A percentile compares a stretch with the other conserved stretches of the same genome.
These are phyloP conservation scores for Carterocephalus palaemon DNA, from an alignment of 2,888 invertebrate genomes.

Conservation along the genomic window DNA sequence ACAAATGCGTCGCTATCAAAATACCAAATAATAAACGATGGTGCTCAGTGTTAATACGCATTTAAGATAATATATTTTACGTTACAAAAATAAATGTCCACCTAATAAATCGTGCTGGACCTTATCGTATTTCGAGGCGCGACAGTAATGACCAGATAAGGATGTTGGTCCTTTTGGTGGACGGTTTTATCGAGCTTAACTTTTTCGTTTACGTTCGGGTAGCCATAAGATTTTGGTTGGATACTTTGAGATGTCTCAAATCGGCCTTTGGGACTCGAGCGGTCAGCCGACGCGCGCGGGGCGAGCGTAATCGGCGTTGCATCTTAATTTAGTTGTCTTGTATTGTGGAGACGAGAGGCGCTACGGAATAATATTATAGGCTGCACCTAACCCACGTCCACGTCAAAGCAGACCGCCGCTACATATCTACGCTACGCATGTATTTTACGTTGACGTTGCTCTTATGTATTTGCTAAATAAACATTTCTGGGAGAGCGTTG, in stretches of 20 bases:
- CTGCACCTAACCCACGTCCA: conserved; percentile 50
- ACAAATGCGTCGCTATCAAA: conserved; percentile 41
- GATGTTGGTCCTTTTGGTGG: conserved; percentile 47
- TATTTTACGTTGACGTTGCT: no score
- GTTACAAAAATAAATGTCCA: conserved; percentile 73
- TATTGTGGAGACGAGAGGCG: conserved; percentile 58
- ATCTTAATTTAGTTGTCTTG: conserved; percentile 79
- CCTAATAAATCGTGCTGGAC: conserved; percentile 69
- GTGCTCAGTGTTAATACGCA: conserved; percentile 74
- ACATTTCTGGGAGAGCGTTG: no score
- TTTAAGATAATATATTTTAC: conserved; percentile 77
- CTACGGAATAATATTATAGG: conserved; percentile 46
- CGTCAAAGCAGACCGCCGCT: conserved; percentile 45
- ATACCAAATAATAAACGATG: conserved; percentile 58
- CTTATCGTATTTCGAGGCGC: conserved; percentile 68
- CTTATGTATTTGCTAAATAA: no score
- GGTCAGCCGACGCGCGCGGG: conserved; percentile 46
- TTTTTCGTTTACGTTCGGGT: conserved; percentile 28
- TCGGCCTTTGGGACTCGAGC: conserved; percentile 43
- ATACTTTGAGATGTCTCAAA: conserved; percentile 30
- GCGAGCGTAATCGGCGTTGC: conserved; percentile 68
- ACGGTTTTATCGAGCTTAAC: conserved; percentile 38
- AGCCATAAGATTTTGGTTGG: conserved; percentile 16
- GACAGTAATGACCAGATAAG: conserved; percentile 72
- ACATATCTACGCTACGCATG: background rate